phyloP scores from a whole-genome alignment of 2,888 invertebrate genomes.

The Pharmacophagus antenor region DNA sequence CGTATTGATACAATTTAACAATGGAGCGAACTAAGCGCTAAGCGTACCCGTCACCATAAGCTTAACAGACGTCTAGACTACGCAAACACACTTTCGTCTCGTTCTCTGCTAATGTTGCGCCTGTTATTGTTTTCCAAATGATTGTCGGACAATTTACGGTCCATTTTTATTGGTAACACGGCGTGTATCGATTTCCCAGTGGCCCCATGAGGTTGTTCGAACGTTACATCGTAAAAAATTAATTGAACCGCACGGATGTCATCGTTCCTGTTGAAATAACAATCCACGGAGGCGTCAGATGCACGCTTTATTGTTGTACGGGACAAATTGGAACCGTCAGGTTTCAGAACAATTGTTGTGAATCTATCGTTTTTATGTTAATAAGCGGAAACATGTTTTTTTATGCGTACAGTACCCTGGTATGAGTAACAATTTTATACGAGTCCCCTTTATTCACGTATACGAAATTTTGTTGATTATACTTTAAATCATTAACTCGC shows the following conservation, averaged over 20 bases:
- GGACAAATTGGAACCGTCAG: conserved; percentile 70
- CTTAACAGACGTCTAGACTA: conserved; percentile 21
- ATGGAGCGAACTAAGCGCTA: neutral
- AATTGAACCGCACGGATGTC: conserved; percentile 69
- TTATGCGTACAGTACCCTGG: neutral
- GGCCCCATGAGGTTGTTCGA: conserved; percentile 35
- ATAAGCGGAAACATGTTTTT: conserved; percentile 43
- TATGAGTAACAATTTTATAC: neutral
- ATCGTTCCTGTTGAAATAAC: conserved; percentile 69
- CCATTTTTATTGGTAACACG: conserved; percentile 18
- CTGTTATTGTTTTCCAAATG: conserved; percentile 27
- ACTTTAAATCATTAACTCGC: no score
- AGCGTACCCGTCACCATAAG: neutral
- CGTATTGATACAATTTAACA: no score
- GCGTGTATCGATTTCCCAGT: conserved; percentile 22
- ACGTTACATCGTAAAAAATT: conserved; percentile 55
- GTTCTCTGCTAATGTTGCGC: conserved; percentile 27
- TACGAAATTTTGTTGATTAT: no score
- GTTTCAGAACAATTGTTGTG: conserved; percentile 56
- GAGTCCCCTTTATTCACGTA: no score
- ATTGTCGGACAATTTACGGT: conserved; percentile 22
- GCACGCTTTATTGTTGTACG: conserved; percentile 65
- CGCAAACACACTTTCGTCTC: conserved; percentile 36
- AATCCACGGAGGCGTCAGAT: conserved; percentile 70
- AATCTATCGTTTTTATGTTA: conserved; percentile 72